Percentiles rank a stretch among this genome's conserved stretches.
Conservation (phyloP, 2,113 vertebrate species). For the Aythya baeri region DNA sequence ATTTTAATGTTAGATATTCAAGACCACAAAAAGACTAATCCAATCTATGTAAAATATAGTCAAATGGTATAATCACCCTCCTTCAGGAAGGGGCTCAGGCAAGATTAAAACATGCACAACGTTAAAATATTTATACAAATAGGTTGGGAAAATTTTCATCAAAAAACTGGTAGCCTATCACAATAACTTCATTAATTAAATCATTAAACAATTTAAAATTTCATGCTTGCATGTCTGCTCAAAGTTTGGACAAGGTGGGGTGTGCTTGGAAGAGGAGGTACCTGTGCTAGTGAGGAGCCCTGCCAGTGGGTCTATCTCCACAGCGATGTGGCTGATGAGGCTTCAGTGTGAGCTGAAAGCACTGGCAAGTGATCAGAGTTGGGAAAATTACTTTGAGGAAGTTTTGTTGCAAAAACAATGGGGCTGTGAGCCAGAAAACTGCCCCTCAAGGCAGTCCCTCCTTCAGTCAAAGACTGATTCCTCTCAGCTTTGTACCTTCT, state of each 20-base stretch:
- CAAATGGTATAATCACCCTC: neutral
- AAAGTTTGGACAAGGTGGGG: fast-evolving
- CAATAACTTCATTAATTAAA: neutral
- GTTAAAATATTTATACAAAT: neutral
- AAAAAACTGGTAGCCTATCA: neutral
- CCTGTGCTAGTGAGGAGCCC: neutral
- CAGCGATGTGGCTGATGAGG: neutral
- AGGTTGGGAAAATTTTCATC: neutral
- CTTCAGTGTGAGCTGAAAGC: neutral
- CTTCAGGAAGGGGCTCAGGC: neutral
- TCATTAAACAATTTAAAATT: neutral
- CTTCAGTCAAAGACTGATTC: neutral
- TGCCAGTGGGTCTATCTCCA: fast-evolving
- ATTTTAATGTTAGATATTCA: neutral
- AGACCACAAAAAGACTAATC: neutral
- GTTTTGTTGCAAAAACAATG: neutral
- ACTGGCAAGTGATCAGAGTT: neutral
- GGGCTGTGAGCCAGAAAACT: neutral
- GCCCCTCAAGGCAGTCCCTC: neutral
- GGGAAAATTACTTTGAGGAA: neutral
- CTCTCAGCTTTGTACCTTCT: neutral
- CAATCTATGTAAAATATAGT: neutral
- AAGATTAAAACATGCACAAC: neutral
- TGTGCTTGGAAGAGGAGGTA: neutral
- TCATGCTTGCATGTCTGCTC: neutral